A percentile compares a stretch with the other conserved stretches of the same genome.
Conservation (phyloP, 2,797 vertebrate genomes). For the Mormyrops boulengeri region DNA sequence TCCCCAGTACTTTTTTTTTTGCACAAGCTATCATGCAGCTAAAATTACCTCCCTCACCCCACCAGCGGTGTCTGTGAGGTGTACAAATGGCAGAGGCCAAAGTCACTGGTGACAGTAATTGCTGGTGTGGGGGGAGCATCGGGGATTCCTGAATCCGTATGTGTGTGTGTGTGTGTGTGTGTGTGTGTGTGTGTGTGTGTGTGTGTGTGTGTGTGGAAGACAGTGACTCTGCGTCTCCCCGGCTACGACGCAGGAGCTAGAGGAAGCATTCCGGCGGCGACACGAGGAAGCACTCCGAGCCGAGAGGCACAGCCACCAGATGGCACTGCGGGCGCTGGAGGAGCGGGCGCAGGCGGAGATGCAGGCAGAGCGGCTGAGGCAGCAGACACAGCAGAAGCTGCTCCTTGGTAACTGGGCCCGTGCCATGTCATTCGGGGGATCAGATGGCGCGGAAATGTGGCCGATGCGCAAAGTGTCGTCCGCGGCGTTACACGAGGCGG, state of each 20-base stretch:
- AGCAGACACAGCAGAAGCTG: constrained; percentile 71
- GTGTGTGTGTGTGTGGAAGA: background rate
- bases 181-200: background rate
- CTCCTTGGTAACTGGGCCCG: constrained; percentile 58
- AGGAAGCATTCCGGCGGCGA: background rate
- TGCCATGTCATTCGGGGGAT: background rate
- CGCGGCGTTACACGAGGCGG: background rate
- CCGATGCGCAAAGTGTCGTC: background rate
- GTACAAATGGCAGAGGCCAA: background rate
- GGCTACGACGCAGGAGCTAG: constrained; percentile 4
- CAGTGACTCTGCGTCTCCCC: background rate
- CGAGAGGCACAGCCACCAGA: constrained; percentile 63
- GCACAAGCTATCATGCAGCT: background rate
- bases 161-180: background rate
- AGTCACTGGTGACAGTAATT: background rate
- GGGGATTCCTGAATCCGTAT: background rate
- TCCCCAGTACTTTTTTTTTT: background rate
- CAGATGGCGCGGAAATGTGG: background rate
- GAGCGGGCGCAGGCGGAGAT: constrained; percentile 72
- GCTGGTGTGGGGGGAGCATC: background rate
- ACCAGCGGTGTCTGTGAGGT: background rate
- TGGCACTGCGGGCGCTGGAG: constrained; percentile 71
- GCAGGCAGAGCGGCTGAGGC: constrained; percentile 69
- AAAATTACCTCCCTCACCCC: background rate
- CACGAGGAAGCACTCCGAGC: constrained; percentile 6